Evolutionary conservation across 2,888 invertebrate species (phyloP).

Genomic region (Thera obeliscata): DNA sequence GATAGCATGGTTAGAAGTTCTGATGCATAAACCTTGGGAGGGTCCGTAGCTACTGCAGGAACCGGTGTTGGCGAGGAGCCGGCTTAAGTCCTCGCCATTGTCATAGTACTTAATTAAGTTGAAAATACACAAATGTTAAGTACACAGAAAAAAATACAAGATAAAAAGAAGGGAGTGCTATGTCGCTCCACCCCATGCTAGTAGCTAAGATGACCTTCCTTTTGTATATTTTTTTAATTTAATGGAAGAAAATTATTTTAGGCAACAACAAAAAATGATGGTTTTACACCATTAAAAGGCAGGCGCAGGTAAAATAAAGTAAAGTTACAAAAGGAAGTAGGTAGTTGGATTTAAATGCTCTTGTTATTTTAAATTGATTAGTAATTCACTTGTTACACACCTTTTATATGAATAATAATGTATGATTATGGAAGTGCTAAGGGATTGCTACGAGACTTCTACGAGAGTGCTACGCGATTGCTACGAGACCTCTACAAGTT

Average conservation of each 20-base stretch:
- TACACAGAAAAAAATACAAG: background rate
- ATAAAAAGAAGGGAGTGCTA: background rate
- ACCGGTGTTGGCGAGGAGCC: conserved; percentile 25
- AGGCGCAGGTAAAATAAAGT: no score
- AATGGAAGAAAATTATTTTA: no score
- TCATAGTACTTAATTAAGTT: no score
- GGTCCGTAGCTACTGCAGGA: conserved; percentile 28
- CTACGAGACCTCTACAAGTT: background rate
- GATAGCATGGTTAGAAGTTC: background rate
- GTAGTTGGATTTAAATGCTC: no score
- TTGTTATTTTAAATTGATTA: no score
- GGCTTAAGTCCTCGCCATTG: conserved; percentile 18
- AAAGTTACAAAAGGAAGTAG: no score
- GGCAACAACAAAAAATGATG: no score
- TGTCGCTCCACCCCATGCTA: conserved; percentile 3
- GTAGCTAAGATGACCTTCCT: conserved; percentile 23
- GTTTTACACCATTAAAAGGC: no score
- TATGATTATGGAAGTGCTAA: no score
- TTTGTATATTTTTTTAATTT: conserved; percentile 2
- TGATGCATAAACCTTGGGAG: background rate
- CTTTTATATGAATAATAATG: no score
- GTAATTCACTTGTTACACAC: no score
- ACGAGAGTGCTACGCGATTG: conserved; percentile 1
- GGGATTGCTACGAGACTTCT: background rate
- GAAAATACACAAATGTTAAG: no score